phyloP scores from a whole-genome alignment of 2,797 vertebrate species.

The Tenualosa thibaudeaui region DNA sequence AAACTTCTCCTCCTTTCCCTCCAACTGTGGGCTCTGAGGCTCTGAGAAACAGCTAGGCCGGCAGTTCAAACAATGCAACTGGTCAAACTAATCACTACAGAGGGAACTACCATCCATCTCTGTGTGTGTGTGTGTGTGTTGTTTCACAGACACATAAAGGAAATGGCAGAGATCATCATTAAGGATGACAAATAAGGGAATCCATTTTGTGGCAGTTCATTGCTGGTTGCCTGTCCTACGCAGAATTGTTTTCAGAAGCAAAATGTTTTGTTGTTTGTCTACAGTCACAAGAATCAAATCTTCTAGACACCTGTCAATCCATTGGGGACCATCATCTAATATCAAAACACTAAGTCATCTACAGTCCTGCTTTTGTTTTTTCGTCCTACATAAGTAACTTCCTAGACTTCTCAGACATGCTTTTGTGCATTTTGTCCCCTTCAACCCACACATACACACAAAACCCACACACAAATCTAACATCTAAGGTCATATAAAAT shows the following conservation, averaged over 20 bases:
- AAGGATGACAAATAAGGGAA: neutral
- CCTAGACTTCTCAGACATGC: neutral
- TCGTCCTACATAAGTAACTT: neutral
- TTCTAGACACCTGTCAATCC: neutral
- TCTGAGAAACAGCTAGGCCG: neutral
- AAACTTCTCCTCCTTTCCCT: neutral
- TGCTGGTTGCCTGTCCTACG: conserved; percentile 19
- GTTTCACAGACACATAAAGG: neutral
- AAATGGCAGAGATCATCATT: neutral
- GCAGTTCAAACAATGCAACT: neutral
- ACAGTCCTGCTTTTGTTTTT: neutral
- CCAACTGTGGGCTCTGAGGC: neutral
- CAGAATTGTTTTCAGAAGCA: neutral
- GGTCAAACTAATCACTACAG: neutral
- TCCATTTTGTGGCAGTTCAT: neutral
- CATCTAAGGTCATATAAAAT: conserved; percentile 18
- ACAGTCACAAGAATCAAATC: conserved; percentile 3
- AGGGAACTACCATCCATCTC: neutral
- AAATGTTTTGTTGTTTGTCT: conserved; percentile 6
- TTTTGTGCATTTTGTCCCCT: neutral
- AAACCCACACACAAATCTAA: conserved; percentile 29
- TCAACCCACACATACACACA: conserved; percentile 5
- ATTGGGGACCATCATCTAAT: neutral
- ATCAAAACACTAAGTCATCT: neutral
- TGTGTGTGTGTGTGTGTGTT: neutral